phyloP scores from a whole-genome alignment of 2,113 vertebrate species.

The Platichthys stellatus region DNA sequence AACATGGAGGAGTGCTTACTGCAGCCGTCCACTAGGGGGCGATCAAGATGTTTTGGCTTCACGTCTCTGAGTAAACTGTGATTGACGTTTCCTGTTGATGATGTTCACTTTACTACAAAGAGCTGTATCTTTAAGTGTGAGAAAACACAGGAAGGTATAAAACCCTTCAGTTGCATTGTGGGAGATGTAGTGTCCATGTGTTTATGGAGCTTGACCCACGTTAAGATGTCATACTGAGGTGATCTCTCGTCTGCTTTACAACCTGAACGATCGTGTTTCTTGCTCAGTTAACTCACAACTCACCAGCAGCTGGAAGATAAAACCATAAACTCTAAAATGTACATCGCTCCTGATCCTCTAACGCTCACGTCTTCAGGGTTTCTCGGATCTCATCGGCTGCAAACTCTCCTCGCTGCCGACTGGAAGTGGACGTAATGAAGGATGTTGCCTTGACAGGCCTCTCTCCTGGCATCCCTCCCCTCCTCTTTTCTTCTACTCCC shows the following conservation, averaged over 20 bases:
- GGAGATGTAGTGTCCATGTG: not conserved
- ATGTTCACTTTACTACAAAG: no score
- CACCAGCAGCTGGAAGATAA: not conserved
- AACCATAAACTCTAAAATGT: not conserved
- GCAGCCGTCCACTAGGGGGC: no score
- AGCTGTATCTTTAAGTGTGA: no score
- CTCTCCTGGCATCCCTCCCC: slow-evolving; percentile 56
- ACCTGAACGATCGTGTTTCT: no score
- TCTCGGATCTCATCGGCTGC: slow-evolving; percentile 6
- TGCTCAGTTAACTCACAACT: no score
- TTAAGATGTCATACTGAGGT: not conserved
- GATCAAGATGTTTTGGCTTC: no score
- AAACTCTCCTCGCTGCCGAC: not conserved
- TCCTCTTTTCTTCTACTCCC: slow-evolving; percentile 51
- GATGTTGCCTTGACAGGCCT: slow-evolving; percentile 49
- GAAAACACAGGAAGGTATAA: not conserved
- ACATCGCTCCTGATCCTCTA: not conserved
- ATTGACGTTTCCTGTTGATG: no score
- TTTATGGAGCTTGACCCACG: not conserved
- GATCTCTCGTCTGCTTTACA: no score
- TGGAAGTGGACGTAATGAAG: slow-evolving; percentile 29
- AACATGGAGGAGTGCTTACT: no score
- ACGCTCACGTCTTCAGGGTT: slow-evolving; percentile 1
- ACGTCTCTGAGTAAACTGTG: no score
- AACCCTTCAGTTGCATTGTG: not conserved